Percentiles rank a stretch among this genome's conserved stretches.
Evolutionary conservation across 2,888 invertebrate genomes (phyloP).

Genomic region (Atherix ibis): DNA sequence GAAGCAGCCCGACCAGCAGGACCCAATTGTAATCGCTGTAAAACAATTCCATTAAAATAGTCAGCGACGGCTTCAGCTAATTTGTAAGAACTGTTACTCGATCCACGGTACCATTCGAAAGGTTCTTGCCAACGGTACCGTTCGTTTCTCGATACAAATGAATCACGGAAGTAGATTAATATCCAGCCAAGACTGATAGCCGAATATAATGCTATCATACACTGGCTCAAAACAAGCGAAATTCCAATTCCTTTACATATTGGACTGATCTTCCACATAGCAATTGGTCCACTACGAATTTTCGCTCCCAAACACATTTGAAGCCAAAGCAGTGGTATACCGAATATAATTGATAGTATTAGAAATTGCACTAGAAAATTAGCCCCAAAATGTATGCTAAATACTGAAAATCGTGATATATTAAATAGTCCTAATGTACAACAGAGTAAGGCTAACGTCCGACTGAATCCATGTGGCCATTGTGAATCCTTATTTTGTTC

Average conservation of each 20-base stretch:
- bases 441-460: constrained; percentile 64
- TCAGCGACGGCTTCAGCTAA: constrained; percentile 65
- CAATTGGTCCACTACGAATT: constrained; percentile 67
- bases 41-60: constrained; percentile 72
- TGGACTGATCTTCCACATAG: constrained; percentile 89
- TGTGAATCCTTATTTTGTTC: no score
- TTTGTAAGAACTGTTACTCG: constrained; percentile 38
- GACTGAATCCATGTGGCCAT: constrained; percentile 58
- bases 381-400: constrained; percentile 81
- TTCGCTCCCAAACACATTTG: constrained; percentile 77
- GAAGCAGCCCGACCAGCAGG: constrained; percentile 24
- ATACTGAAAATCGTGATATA: constrained; percentile 71
- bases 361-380: constrained; percentile 77
- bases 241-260: constrained; percentile 83
- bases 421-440: constrained; percentile 81
- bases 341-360: constrained; percentile 64
- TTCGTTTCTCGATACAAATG: constrained; percentile 66
- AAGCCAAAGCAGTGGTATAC: constrained; percentile 70
- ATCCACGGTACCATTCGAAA: constrained; percentile 49
- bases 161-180: constrained; percentile 73
- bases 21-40: constrained; percentile 36
- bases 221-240: constrained; percentile 61
- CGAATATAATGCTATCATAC: constrained; percentile 71
- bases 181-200: constrained; percentile 83
- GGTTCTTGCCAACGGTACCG: constrained; percentile 70